These are phyloP conservation scores for Xanthia icteritia DNA, from an alignment of 2,888 invertebrate species.

Conservation along the genomic window DNA sequence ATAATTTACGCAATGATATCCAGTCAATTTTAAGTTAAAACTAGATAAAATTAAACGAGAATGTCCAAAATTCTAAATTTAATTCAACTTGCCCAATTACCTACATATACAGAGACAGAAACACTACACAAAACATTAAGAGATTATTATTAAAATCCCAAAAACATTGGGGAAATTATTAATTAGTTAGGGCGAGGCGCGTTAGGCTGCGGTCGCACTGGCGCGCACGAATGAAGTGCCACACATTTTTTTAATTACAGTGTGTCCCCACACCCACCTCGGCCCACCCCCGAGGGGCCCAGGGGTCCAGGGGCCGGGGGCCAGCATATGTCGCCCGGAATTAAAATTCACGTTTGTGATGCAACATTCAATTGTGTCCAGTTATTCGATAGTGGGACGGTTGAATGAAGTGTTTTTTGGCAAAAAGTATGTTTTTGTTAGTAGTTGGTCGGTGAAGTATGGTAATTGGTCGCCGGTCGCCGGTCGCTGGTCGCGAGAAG, in stretches of 20 bases:
- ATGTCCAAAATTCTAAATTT: slow-evolving; percentile 8
- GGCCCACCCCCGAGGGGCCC: slow-evolving; percentile 59
- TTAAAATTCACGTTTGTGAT: slow-evolving; percentile 87
- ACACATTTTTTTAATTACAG: slow-evolving; percentile 89
- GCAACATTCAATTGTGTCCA: slow-evolving; percentile 80
- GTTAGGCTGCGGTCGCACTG: slow-evolving; percentile 78
- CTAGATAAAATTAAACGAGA: not conserved
- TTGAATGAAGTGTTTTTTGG: slow-evolving; percentile 65
- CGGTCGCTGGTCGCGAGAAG: slow-evolving; percentile 18
- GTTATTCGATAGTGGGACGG: slow-evolving; percentile 67
- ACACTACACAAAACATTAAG: slow-evolving; percentile 66
- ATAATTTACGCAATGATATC: no score
- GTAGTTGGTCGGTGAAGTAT: slow-evolving; percentile 57
- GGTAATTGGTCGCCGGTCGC: slow-evolving; percentile 45
- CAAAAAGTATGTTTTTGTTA: slow-evolving; percentile 58
- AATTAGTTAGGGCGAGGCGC: slow-evolving; percentile 81
- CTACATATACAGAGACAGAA: slow-evolving; percentile 29
- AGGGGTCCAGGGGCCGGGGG: slow-evolving; percentile 51
- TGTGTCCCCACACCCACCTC: slow-evolving; percentile 67
- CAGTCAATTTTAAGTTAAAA: not conserved
- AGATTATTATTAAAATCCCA: slow-evolving; percentile 84
- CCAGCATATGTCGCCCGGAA: slow-evolving; percentile 86
- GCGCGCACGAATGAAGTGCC: slow-evolving; percentile 85
- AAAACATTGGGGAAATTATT: slow-evolving; percentile 80
- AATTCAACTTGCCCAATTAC: slow-evolving; percentile 54